phyloP scores from a whole-genome alignment of 2,888 invertebrate genomes.

The Caenorhabditis sp. region DNA sequence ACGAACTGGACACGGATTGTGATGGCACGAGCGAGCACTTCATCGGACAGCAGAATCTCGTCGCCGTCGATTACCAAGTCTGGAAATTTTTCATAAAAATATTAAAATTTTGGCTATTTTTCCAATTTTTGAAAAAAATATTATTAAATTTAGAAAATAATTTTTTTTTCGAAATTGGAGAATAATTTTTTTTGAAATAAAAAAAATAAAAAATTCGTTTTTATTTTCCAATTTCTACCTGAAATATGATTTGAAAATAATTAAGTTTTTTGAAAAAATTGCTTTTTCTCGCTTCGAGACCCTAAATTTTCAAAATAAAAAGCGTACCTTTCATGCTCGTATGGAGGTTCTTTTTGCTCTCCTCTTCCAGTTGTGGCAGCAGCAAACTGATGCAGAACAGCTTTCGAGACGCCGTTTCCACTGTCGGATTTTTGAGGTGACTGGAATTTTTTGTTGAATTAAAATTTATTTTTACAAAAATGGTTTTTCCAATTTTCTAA shows the following conservation, averaged over 20 bases:
- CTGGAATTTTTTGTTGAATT: slow-evolving; percentile 67
- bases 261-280: not conserved
- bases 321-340: slow-evolving; percentile 88
- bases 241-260: too few relatives aligned
- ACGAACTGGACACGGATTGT: slow-evolving; percentile 83
- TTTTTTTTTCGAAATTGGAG: too few relatives aligned
- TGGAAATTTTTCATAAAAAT: slow-evolving; percentile 72
- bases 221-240: not conserved
- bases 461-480: too few relatives aligned
- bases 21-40: slow-evolving; percentile 88
- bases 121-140: slow-evolving; percentile 41
- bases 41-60: slow-evolving; percentile 93
- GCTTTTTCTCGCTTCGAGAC: not conserved
- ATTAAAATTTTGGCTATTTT: not conserved
- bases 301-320: not conserved
- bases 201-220: not conserved
- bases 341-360: slow-evolving; percentile 92
- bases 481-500: too few relatives aligned
- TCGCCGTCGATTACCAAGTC: slow-evolving; percentile 93
- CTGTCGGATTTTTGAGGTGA: slow-evolving; percentile 93
- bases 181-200: too few relatives aligned
- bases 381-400: slow-evolving; percentile 91
- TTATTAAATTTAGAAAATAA: too few relatives aligned
- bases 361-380: slow-evolving; percentile 93
- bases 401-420: slow-evolving; percentile 90